Evolutionary conservation across 2,888 invertebrate genomes (phyloP).

Genomic region (Drosophila melanocephala): DNA sequence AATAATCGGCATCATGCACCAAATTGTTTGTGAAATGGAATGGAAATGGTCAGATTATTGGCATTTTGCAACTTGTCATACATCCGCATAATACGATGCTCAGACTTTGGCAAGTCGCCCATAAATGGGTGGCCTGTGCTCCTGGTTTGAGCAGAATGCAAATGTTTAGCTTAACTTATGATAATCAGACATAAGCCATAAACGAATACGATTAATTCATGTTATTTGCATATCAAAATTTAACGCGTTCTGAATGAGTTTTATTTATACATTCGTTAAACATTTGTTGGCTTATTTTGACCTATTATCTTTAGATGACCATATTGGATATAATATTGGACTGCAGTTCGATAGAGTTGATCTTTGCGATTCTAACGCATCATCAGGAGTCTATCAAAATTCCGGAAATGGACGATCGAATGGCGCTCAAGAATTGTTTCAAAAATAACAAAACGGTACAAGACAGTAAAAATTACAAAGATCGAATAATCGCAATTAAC

Average conservation of each 20-base stretch:
- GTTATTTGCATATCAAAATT: not conserved
- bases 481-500: not conserved
- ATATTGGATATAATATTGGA: not conserved
- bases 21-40: not conserved
- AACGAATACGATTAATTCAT: not conserved
- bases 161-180: not conserved
- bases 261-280: not conserved
- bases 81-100: not conserved
- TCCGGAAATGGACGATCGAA: not conserved
- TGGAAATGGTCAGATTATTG: not conserved
- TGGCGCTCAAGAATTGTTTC: not conserved
- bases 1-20: not conserved
- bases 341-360: not conserved
- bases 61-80: not conserved
- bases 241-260: not conserved
- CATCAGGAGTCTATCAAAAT: too few relatives aligned
- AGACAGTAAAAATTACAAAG: not conserved
- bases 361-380: not conserved
- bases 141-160: not conserved
- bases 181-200: not conserved
- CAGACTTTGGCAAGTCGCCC: not conserved
- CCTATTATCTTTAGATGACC: not conserved
- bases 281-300: not conserved
- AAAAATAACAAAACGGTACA: not conserved
- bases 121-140: not conserved